phyloP scores from a whole-genome alignment of 2,888 invertebrate genomes.

The Aquatica leii region DNA sequence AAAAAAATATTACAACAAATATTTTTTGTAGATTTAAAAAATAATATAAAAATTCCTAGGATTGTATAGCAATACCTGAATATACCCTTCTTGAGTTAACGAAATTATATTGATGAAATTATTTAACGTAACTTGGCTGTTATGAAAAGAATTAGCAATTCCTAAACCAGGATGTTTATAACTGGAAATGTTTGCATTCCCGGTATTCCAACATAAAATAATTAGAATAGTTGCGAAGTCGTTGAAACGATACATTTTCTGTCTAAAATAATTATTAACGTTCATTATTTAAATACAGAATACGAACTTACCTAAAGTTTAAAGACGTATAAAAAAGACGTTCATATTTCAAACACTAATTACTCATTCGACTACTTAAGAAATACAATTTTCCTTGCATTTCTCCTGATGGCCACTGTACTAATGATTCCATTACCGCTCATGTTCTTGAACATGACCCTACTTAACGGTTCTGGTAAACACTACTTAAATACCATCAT shows the following conservation, averaged over 20 bases:
- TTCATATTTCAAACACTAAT: too few species aligned
- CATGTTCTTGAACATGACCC: not conserved
- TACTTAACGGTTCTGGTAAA: conserved; percentile 9
- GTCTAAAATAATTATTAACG: not conserved
- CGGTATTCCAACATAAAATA: not conserved
- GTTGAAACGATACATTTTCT: not conserved
- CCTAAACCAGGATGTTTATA: conserved; percentile 19
- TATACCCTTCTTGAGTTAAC: conserved; percentile 73
- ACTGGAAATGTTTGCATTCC: conserved; percentile 1
- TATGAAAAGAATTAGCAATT: conserved; percentile 11
- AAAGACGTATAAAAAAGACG: too few species aligned
- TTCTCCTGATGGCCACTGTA: conserved; percentile 16
- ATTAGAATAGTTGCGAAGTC: not conserved
- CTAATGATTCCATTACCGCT: conserved; percentile 7
- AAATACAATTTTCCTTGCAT: conserved; percentile 16
- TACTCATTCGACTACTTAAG: not conserved
- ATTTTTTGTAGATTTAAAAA: not conserved
- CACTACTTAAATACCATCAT: too few species aligned
- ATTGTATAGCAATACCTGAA: too few species aligned
- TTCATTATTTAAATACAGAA: too few species aligned
- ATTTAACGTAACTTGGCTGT: conserved; percentile 34
- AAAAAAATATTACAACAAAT: conserved; percentile 23
- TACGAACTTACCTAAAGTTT: too few species aligned
- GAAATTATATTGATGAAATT: conserved; percentile 65
- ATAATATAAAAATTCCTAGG: too few species aligned